Conservation (phyloP, 2,113 vertebrate species). For the Gambusia affinis region DNA sequence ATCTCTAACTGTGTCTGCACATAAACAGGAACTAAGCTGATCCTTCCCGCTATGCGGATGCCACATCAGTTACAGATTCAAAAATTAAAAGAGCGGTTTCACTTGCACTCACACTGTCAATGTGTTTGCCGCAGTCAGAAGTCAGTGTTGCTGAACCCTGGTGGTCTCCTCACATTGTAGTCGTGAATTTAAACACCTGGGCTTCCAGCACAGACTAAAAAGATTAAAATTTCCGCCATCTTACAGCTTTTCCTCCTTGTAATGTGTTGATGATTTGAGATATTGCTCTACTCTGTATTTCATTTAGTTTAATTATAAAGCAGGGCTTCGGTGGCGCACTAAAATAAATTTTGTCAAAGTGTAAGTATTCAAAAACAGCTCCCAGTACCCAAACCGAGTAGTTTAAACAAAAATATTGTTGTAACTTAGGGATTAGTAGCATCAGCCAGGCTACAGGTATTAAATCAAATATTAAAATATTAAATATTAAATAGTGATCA, state of each 20-base stretch:
- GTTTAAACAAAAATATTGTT: not conserved
- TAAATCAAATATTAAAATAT: not conserved
- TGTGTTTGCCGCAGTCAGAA: conserved; percentile 24
- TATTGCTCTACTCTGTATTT: conserved; percentile 1
- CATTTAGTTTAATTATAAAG: conserved; percentile 8
- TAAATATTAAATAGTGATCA: not conserved
- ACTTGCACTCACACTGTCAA: not conserved
- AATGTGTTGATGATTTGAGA: conserved; percentile 2
- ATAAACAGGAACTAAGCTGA: conserved; percentile 11
- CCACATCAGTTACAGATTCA: conserved; percentile 16
- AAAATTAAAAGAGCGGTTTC: conserved; percentile 21
- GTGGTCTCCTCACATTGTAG: conserved; percentile 18
- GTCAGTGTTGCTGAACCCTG: conserved; percentile 15
- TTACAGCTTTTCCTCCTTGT: not conserved
- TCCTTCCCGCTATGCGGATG: conserved; percentile 18
- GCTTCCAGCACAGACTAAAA: conserved; percentile 7
- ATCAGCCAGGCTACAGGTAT: not conserved
- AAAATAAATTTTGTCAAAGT: not conserved
- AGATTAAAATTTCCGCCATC: conserved; percentile 3
- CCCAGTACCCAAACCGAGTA: not conserved
- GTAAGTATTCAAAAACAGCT: not conserved
- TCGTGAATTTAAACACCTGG: conserved; percentile 19
- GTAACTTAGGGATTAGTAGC: not conserved
- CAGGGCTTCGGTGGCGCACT: conserved; percentile 5
- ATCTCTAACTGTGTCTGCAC: conserved; percentile 19